Conservation (phyloP, 2,888 invertebrate genomes). For the Synanthedon tipuliformis region DNA sequence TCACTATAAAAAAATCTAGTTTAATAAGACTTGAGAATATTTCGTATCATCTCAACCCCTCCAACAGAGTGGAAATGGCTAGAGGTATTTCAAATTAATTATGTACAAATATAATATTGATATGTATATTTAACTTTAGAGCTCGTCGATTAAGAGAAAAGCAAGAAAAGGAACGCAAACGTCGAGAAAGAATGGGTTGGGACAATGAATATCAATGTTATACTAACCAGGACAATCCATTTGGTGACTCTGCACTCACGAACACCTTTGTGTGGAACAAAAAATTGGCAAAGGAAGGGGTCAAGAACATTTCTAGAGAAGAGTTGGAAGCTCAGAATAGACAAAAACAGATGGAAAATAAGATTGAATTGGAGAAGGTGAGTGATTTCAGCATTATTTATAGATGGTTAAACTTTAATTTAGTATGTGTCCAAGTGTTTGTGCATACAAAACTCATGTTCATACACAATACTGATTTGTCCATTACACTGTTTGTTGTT, state of each 20-base stretch:
- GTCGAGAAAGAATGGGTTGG: constrained; percentile 96
- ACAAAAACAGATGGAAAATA: constrained; percentile 91
- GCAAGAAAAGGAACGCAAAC: constrained; percentile 86
- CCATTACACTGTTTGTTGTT: no score
- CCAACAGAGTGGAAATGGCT: no score
- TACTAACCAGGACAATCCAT: constrained; percentile 98
- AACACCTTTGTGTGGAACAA: constrained; percentile 98
- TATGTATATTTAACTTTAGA: constrained; percentile 14
- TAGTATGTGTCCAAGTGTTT: no score
- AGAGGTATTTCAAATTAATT: no score
- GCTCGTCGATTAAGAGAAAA: constrained; percentile 88
- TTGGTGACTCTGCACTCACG: constrained; percentile 95
- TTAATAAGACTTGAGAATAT: no score
- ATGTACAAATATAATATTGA: no score
- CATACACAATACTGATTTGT: no score
- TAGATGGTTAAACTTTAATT: no score
- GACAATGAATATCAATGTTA: constrained; percentile 97
- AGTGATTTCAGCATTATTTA: background rate
- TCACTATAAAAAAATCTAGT: no score
- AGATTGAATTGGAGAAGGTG: constrained; percentile 90
- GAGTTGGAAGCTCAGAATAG: constrained; percentile 86
- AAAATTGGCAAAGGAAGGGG: constrained; percentile 94
- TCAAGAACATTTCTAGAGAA: constrained; percentile 79
- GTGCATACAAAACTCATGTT: no score
- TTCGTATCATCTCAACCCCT: no score